phyloP scores from a whole-genome alignment of 2,888 invertebrate genomes.

The Pammene fasciana region DNA sequence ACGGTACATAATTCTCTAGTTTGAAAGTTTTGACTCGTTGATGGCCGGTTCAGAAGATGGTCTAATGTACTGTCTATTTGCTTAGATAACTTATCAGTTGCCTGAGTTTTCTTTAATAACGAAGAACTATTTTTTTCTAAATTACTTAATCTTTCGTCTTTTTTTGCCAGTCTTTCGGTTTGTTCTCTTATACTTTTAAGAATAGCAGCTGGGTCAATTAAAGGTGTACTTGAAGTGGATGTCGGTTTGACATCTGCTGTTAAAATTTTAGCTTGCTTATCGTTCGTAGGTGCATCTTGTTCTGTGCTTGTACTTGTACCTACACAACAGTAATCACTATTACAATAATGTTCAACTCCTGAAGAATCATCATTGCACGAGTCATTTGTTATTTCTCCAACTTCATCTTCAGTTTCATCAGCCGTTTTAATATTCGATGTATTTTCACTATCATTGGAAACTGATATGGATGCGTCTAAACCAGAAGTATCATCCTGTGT shows the following conservation, averaged over 20 bases:
- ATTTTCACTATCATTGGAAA: constrained; percentile 62
- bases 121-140: constrained; percentile 54
- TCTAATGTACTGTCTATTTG: constrained; percentile 54
- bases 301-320: constrained; percentile 31
- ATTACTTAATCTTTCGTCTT: constrained; percentile 56
- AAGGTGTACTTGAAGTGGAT: constrained; percentile 36
- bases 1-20: constrained; percentile 6
- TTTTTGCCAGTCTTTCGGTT: constrained; percentile 56
- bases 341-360: constrained; percentile 42
- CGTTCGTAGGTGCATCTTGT: constrained; percentile 9
- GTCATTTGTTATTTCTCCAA: constrained; percentile 66
- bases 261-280: background rate
- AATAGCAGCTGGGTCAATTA: constrained; percentile 56
- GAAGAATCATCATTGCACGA: constrained; percentile 55
- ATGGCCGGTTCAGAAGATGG: constrained; percentile 54
- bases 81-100: constrained; percentile 50
- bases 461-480: constrained; percentile 53
- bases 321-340: constrained; percentile 41
- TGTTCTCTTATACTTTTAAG: constrained; percentile 57
- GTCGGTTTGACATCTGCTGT: constrained; percentile 28
- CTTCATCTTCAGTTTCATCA: constrained; percentile 73
- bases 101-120: constrained; percentile 53
- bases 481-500: constrained; percentile 67
- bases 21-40: constrained; percentile 45
- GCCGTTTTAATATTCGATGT: constrained; percentile 58